Percentiles rank a stretch among this genome's conserved stretches.
Evolutionary conservation across 2,888 invertebrate species (phyloP).

Genomic region (Sclerodermus sp.): DNA sequence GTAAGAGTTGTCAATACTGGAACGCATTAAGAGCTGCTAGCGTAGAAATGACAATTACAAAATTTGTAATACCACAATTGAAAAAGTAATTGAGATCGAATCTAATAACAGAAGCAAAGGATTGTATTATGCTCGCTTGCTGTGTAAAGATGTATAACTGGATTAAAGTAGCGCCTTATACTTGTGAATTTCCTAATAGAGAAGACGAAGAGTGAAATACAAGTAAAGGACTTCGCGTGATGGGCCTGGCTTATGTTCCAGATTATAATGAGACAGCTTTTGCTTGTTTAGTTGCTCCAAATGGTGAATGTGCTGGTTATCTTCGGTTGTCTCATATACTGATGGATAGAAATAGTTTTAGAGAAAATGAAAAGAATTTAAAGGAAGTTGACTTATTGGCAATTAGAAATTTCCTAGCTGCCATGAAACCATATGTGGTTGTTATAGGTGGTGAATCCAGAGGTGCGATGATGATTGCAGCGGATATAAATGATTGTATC

Average conservation of each 20-base stretch:
- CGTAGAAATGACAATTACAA: constrained; percentile 82
- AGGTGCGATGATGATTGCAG: constrained; percentile 79
- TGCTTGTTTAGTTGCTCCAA: constrained; percentile 81
- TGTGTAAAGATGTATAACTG: constrained; percentile 86
- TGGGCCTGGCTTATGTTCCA: constrained; percentile 87
- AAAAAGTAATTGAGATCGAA: constrained; percentile 81
- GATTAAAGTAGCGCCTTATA: constrained; percentile 87
- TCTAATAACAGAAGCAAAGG: constrained; percentile 84
- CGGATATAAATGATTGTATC: constrained; percentile 75
- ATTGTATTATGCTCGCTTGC: constrained; percentile 80
- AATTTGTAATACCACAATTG: constrained; percentile 88
- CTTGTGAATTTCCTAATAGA: constrained; percentile 73
- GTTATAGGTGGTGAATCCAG: constrained; percentile 89
- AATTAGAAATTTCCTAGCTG: constrained; percentile 78
- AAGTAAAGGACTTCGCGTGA: constrained; percentile 78
- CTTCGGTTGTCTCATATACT: constrained; percentile 84
- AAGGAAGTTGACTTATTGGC: constrained; percentile 71
- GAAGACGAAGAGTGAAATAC: constrained; percentile 93
- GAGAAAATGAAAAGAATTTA: constrained; percentile 67
- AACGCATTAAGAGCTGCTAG: constrained; percentile 86
- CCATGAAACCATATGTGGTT: constrained; percentile 92
- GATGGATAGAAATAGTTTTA: constrained; percentile 76
- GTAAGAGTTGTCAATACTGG: constrained; percentile 93
- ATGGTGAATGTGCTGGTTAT: constrained; percentile 92
- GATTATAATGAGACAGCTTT: constrained; percentile 85